Percentiles rank a stretch among this genome's conserved stretches.
phyloP scores from a whole-genome alignment of 2,888 invertebrate species.

The Nudaria mundana region DNA sequence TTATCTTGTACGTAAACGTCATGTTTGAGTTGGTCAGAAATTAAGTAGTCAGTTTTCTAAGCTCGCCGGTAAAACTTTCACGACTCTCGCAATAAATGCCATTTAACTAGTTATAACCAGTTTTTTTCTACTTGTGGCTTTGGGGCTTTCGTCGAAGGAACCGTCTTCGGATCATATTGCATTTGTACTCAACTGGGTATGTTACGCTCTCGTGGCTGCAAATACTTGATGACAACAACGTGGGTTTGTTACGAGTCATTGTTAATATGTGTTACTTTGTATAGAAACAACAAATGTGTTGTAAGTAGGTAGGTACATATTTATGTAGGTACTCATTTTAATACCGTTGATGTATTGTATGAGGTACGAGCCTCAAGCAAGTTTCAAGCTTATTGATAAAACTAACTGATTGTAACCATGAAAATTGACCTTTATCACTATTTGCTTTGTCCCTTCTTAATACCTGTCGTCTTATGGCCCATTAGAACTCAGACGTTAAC shows the following conservation, averaged over 20 bases:
- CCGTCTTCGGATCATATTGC: constrained; percentile 43
- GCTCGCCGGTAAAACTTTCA: constrained; percentile 58
- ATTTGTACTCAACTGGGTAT: constrained; percentile 38
- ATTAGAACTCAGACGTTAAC: too few relatives aligned
- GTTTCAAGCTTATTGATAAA: too few relatives aligned
- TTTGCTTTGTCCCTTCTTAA: too few relatives aligned
- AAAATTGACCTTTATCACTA: too few relatives aligned
- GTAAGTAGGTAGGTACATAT: too few relatives aligned
- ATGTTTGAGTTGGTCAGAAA: constrained; percentile 31
- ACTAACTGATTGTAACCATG: too few relatives aligned
- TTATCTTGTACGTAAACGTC: background rate
- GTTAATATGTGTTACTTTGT: background rate
- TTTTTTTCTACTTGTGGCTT: constrained; percentile 34
- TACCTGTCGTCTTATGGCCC: too few relatives aligned
- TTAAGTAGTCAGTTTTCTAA: constrained; percentile 47
- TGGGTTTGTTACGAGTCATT: background rate
- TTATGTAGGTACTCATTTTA: too few relatives aligned
- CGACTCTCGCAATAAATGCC: constrained; percentile 50
- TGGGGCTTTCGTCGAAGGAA: constrained; percentile 37
- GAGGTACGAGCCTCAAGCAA: too few relatives aligned
- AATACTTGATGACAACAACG: constrained; percentile 17
- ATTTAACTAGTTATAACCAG: constrained; percentile 52
- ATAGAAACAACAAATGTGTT: too few relatives aligned
- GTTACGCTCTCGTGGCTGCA: constrained; percentile 36
- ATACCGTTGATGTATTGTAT: too few relatives aligned